Evolutionary conservation across 2,888 invertebrate species (phyloP).

Genomic region (Drosophila meridiana): DNA sequence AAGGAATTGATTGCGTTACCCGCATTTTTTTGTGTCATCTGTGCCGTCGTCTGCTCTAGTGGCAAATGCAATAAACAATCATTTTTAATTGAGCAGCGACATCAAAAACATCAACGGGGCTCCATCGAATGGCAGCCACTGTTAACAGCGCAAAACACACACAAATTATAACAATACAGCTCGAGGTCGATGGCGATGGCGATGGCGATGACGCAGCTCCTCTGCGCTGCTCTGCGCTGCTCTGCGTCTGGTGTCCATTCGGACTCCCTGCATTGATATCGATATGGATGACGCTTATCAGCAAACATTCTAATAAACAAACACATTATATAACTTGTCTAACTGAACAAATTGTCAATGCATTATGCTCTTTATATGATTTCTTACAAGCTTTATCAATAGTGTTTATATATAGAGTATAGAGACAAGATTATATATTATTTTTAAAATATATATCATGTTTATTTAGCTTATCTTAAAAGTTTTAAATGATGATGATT

Average conservation of each 20-base stretch:
- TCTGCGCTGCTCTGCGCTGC: slow-evolving; percentile 29
- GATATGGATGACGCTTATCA: slow-evolving; percentile 34
- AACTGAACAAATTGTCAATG: neutral
- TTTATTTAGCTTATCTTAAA: too few relatives aligned
- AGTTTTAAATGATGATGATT: too few relatives aligned
- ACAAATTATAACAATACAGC: slow-evolving; percentile 22
- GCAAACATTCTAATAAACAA: slow-evolving; percentile 14
- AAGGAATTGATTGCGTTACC: slow-evolving; percentile 67
- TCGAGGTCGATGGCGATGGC: slow-evolving; percentile 44
- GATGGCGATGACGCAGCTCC: slow-evolving; percentile 61
- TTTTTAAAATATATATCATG: too few relatives aligned
- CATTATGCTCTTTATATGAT: neutral
- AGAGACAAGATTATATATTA: too few relatives aligned
- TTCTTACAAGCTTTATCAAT: neutral
- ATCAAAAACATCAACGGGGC: slow-evolving; percentile 19
- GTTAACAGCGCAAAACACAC: slow-evolving; percentile 12
- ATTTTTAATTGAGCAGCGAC: slow-evolving; percentile 67
- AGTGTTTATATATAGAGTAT: neutral
- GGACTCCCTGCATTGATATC: slow-evolving; percentile 22
- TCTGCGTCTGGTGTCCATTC: slow-evolving; percentile 11
- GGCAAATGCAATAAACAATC: slow-evolving; percentile 78
- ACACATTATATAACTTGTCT: neutral
- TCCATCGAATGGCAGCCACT: slow-evolving; percentile 12
- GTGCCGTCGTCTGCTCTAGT: slow-evolving; percentile 39
- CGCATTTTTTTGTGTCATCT: slow-evolving; percentile 48